Evolutionary conservation across 1,140 invertebrate genomes (phyloP).

Genomic region (Samia ricini): DNA sequence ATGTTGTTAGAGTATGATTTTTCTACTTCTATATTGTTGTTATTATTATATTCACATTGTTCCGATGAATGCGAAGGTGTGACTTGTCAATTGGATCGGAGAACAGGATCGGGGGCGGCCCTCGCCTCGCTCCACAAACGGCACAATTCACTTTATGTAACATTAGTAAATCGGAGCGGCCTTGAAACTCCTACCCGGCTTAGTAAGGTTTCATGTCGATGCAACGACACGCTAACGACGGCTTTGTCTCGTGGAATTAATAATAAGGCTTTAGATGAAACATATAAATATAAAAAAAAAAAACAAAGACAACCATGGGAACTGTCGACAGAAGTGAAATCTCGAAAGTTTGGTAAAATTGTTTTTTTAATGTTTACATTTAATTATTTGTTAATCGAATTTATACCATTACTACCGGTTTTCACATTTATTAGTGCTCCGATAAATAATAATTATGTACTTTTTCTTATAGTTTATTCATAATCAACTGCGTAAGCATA

Average conservation of each 20-base stretch:
- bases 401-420: too few species aligned
- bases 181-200: slow-evolving; percentile 4
- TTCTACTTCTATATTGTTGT: neutral
- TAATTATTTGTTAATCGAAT: too few species aligned
- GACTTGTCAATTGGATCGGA: neutral
- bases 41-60: neutral
- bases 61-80: neutral
- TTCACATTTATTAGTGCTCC: too few species aligned
- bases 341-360: too few species aligned
- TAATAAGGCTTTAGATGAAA: neutral
- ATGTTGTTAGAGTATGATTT: neutral
- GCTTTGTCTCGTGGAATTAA: neutral
- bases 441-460: too few species aligned
- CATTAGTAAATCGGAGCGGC: neutral
- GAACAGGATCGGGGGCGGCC: slow-evolving; percentile 1
- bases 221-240: neutral
- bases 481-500: too few species aligned
- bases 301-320: too few species aligned
- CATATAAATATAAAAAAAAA: too few species aligned
- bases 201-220: slow-evolving; percentile 7
- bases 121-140: slow-evolving; percentile 6
- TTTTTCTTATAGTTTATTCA: too few species aligned
- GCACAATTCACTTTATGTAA: slow-evolving; percentile 3
- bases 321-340: too few species aligned
- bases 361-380: too few species aligned